A percentile compares a stretch with the other conserved stretches of the same genome.
These are phyloP conservation scores for Atrina japonica DNA, from an alignment of 2,888 invertebrate genomes.

Conservation along the genomic window DNA sequence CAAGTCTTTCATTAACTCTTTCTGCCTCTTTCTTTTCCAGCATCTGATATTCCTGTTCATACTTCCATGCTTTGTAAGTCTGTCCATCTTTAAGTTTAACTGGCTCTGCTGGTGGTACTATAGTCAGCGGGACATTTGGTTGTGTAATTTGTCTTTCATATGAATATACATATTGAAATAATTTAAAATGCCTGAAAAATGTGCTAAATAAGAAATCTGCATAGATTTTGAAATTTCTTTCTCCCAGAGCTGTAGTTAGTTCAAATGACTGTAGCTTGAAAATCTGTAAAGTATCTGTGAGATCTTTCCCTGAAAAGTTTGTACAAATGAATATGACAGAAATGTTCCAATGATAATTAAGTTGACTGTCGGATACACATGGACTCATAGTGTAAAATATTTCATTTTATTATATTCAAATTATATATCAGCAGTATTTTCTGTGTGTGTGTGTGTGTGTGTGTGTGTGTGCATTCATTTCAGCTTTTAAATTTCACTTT, in stretches of 20 bases:
- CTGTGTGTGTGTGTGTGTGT: too few species aligned
- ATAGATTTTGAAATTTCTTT: constrained; percentile 68
- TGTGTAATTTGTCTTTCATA: constrained; percentile 50
- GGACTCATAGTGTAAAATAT: too few species aligned
- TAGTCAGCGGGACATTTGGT: constrained; percentile 48
- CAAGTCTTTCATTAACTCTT: constrained; percentile 45
- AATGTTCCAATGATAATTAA: not conserved
- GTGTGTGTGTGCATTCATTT: too few species aligned
- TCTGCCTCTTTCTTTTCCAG: constrained; percentile 63
- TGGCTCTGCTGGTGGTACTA: constrained; percentile 60
- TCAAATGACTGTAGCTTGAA: constrained; percentile 55
- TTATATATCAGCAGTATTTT: too few species aligned
- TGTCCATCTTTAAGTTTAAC: constrained; percentile 58
- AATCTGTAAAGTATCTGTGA: constrained; percentile 66
- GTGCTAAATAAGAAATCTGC: constrained; percentile 73
- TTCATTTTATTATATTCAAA: too few species aligned
- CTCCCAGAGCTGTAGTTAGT: constrained; percentile 54
- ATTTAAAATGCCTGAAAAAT: constrained; percentile 72
- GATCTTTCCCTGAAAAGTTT: constrained; percentile 50
- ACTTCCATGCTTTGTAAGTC: constrained; percentile 67
- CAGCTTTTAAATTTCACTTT: too few species aligned
- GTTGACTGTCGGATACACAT: too few species aligned
- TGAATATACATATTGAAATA: constrained; percentile 73
- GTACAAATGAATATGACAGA: not conserved
- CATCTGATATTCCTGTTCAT: constrained; percentile 65